Base-by-base conservation (phyloP, 2,113 vertebrate species). In the Phrynosoma blainvillii region DNA sequence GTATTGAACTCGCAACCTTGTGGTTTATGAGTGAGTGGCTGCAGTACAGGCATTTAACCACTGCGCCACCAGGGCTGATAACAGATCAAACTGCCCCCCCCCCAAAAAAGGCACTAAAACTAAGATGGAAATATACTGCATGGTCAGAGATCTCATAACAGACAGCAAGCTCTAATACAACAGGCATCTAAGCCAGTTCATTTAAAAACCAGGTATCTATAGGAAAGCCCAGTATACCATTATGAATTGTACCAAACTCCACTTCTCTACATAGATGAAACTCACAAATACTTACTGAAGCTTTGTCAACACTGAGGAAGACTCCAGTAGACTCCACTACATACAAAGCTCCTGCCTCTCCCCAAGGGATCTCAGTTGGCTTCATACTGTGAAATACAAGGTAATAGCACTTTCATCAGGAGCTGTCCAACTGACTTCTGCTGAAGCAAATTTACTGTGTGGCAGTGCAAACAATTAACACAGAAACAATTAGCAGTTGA, bases 281-380 rank as follows among this genome's bases (percentile, higher is more conserved):
- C 70, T 4, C 18, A 62, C 27, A 52, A 30, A 13, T 30, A 95
- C 98, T 93, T 95, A 98, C 98, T 1, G 94, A 94, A 79, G 98
- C 97, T 86, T 97, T 98, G 1, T 98, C 97, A 86, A 96, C 32
- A 68, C 93, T 96, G 92, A 98, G 97, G 96, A 98, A 98, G 74
- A 98, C 96, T 79, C 98, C 98, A 0, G 98, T 98, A 88, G 97
- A 97, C 91, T 98, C 98, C 0, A 98, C 98, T 20, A 98, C 97
- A 4, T 97, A 98, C 42, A 95, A 84, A 52, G 95, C 97, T 65
- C 97, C 97, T 1, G 96, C 90, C 0, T 89, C 74, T 1, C 96
- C 96, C 98, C 98, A 98, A 47, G 98, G 98, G 93, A 98, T 98
- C 32, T 98, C 98, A 83, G 92, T 93, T 90, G 97, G 96, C 56